These are phyloP conservation scores for Parazoanthus atlanticus DNA, from an alignment of 92 coral and sea anemone species.

Conservation along the genomic window DNA sequence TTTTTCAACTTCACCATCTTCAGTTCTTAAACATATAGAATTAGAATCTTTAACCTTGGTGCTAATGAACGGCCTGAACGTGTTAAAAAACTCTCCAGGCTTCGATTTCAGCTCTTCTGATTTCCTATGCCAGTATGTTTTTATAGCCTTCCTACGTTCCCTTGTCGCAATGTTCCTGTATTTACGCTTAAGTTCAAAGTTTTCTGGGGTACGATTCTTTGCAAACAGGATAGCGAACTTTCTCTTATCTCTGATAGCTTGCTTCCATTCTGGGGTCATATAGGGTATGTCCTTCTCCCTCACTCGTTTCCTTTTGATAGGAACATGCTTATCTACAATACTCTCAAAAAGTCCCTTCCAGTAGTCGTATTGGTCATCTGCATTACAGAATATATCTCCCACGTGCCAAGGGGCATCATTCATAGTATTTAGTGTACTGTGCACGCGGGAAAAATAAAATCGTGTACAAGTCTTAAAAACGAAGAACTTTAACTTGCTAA, in stretches of 20 bases:
- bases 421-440: too few species aligned
- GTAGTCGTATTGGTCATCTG: too few species aligned
- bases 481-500: too few species aligned
- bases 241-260: conserved; percentile 62
- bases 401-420: too few species aligned
- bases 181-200: conserved; percentile 62
- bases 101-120: conserved; percentile 55
- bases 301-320: conserved; percentile 37
- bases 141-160: conserved; percentile 57
- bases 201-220: conserved; percentile 51
- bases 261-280: conserved; percentile 53
- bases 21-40: conserved; percentile 44
- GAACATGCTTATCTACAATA: not conserved
- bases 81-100: conserved; percentile 46
- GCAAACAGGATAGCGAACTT: conserved; percentile 60
- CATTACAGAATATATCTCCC: too few species aligned
- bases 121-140: conserved; percentile 53
- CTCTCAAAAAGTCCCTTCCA: too few species aligned
- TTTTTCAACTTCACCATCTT: conserved; percentile 32
- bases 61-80: conserved; percentile 60
- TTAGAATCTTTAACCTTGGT: conserved; percentile 36
- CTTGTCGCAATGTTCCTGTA: conserved; percentile 60
- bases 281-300: conserved; percentile 24
- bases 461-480: too few species aligned
- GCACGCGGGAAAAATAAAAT: too few species aligned